A percentile compares a stretch with the other conserved stretches of the same genome.
Evolutionary conservation across 2,113 vertebrate species (phyloP).

Genomic region (Polypterus bichir): DNA sequence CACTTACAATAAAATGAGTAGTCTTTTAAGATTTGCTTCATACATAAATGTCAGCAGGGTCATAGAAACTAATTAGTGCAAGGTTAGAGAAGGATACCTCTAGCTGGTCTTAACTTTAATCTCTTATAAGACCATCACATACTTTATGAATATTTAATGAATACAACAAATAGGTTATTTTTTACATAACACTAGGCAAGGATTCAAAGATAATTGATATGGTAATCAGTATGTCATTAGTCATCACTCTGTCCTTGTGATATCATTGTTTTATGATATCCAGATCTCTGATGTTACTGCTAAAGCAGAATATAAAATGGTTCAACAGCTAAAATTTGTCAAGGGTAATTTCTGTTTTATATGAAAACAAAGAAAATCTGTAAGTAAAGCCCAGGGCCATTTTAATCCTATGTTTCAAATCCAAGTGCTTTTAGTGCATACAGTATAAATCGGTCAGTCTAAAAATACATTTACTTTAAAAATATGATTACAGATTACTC

Average conservation of each 20-base stretch:
- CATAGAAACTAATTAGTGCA: conserved; percentile 10
- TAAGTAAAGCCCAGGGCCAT: too few relatives aligned
- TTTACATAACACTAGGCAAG: conserved; percentile 22
- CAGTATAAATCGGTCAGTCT: too few relatives aligned
- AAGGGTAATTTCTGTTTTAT: too few relatives aligned
- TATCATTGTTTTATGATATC: background rate
- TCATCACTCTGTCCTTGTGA: conserved; percentile 20
- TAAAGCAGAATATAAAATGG: background rate
- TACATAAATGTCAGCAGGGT: conserved; percentile 15
- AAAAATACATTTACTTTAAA: too few relatives aligned
- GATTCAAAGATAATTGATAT: conserved; percentile 37
- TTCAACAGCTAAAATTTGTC: too few relatives aligned
- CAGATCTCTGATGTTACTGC: background rate
- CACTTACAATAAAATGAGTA: too few relatives aligned
- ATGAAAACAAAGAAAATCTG: too few relatives aligned
- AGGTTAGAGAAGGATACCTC: conserved; percentile 17
- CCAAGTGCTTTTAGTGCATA: too few relatives aligned
- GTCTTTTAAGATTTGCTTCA: background rate
- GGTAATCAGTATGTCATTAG: conserved; percentile 35
- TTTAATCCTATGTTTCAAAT: too few relatives aligned
- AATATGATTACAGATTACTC: too few relatives aligned
- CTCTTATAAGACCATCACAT: conserved; percentile 4
- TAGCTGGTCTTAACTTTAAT: conserved; percentile 13
- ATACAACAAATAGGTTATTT: conserved; percentile 25
- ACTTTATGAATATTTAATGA: conserved; percentile 24